Base-by-base conservation (phyloP, 1,140 invertebrate genomes). In the Polypedilum pembai region DNA sequence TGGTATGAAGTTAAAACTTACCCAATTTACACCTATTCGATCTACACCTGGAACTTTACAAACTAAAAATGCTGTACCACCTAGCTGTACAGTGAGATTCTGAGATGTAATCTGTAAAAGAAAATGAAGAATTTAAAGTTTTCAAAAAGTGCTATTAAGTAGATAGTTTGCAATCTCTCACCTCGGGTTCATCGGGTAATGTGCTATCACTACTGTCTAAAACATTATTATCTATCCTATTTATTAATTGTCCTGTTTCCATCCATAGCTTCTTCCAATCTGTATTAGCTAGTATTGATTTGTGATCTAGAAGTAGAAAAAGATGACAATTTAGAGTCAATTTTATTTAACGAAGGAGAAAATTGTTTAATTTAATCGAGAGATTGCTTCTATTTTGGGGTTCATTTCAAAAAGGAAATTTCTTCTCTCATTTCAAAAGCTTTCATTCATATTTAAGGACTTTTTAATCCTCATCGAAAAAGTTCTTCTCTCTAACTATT, bases 11-110 rank as follows among this genome's bases (percentile, higher is more conserved):
- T n/a, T 56, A 74, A 41, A 81, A 82, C 81, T 81, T 81, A 82
- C 81, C 81, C 81, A 82, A 81, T 81, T 81, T 78, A 82, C 81
- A 82, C 81, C 81, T 80, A 82, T 81, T 81, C 81, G 80, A 76
- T 82, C 81, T 79, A 82, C 81, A 76, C 81, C 81, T 69, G 81
- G 76, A 75, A 91, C 89, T 82, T 88, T 86, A 82, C 93, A 94
- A 81, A 93, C 90, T 17, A 94, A 85, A 81, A 92, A 94, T 20
- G 92, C 92, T 0, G 91, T 92, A 73, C 90, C 91, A 18, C 92
- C 92, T 21, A 94, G 83, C 79, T 94, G 92, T 10, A 92, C 91
- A 5, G 92, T 94, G 73, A 93, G 87, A 80, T 94, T 94, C 76
- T 87, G 88, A 76, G 89, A 86, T 75, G 89, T 91, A 78, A 89